phyloP scores from a whole-genome alignment of 2,888 invertebrate species.

The Diplolepis rosae region DNA sequence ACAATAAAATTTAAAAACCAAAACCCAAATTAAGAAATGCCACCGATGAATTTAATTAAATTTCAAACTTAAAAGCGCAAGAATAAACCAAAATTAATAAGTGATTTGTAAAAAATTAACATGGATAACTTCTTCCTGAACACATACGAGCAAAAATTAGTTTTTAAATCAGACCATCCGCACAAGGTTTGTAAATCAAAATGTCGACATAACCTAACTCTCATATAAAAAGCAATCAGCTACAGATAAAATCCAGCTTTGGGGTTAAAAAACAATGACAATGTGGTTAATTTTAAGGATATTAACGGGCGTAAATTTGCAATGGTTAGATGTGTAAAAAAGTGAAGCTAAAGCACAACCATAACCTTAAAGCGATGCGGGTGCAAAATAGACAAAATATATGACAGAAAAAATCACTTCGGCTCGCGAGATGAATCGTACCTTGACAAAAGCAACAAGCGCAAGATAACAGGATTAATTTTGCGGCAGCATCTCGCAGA shows the following conservation, averaged over 20 bases:
- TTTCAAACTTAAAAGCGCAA: too few species aligned
- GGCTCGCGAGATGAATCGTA: not conserved
- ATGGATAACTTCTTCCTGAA: too few species aligned
- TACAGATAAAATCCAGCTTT: not conserved
- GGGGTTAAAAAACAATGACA: not conserved
- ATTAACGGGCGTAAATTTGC: not conserved
- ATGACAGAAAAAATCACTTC: not conserved
- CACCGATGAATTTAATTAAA: too few species aligned
- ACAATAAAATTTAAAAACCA: too few species aligned
- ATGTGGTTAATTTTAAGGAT: not conserved
- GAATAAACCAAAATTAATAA: too few species aligned
- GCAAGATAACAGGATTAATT: not conserved
- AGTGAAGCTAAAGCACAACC: not conserved
- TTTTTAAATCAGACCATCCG: too few species aligned
- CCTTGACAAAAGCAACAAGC: not conserved
- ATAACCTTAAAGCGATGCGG: not conserved
- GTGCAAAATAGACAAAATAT: not conserved
- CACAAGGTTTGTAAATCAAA: not conserved
- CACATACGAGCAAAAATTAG: too few species aligned
- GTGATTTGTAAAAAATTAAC: too few species aligned
- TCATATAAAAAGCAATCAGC: not conserved
- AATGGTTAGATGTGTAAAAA: not conserved
- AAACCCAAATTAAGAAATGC: too few species aligned
- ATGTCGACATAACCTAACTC: constrained; percentile 6
- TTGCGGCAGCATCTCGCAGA: not conserved